Conservation (phyloP, 2,113 vertebrate genomes). For the Haplochromis vanheusdeni region DNA sequence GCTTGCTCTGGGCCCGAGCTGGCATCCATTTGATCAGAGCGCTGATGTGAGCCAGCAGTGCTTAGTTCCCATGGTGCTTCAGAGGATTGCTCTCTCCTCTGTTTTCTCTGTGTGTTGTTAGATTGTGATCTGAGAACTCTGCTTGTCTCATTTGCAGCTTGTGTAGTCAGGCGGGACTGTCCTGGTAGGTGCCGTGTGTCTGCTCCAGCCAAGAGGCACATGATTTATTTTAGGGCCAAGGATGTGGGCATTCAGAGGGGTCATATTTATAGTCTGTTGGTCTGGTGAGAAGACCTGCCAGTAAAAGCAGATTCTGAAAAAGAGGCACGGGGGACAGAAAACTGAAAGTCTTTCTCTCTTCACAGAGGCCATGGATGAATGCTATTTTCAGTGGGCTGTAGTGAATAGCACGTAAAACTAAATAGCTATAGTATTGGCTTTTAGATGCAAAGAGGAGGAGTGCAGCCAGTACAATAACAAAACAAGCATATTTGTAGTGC, state of each 20-base stretch:
- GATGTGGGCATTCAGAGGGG: constrained; percentile 72
- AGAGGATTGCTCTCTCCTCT: background rate
- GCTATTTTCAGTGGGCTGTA: constrained; percentile 54
- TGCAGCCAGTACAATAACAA: background rate
- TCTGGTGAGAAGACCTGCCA: constrained; percentile 59
- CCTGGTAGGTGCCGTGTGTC: constrained; percentile 46
- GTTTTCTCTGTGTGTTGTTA: constrained; percentile 17
- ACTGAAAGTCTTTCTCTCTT: constrained; percentile 45
- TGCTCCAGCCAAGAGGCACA: constrained; percentile 42
- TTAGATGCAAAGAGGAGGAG: background rate
- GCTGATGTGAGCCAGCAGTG: background rate
- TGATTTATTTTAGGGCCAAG: constrained; percentile 68
- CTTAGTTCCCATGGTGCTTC: constrained; percentile 18
- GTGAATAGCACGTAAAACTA: constrained; percentile 45
- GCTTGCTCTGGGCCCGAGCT: background rate
- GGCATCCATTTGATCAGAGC: background rate
- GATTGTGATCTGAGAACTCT: constrained; percentile 22
- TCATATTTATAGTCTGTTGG: constrained; percentile 69
- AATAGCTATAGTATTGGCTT: constrained; percentile 29
- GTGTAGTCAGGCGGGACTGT: constrained; percentile 18
- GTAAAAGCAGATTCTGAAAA: constrained; percentile 61
- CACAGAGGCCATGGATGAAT: constrained; percentile 31
- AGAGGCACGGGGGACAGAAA: constrained; percentile 54
- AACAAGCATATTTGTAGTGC: background rate
- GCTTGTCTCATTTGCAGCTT: constrained; percentile 21